phyloP scores from a whole-genome alignment of 2,113 vertebrate genomes.

The Anthoscopus minutus region DNA sequence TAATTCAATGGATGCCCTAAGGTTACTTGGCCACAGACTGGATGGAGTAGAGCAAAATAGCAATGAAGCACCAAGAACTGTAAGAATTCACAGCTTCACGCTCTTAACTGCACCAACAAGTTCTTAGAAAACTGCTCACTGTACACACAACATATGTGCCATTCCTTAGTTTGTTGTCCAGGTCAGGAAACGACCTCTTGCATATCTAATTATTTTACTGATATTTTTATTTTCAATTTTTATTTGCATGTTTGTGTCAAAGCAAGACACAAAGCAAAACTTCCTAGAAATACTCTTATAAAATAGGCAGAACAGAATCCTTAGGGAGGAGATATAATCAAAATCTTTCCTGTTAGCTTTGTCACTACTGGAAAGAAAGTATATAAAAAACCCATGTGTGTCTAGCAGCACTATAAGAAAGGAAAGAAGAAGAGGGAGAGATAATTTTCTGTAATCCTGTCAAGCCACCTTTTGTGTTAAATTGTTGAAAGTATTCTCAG shows the following conservation, averaged over 20 bases:
- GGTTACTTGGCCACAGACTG: background rate
- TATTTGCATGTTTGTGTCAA: background rate
- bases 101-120: background rate
- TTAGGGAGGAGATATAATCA: background rate
- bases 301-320: background rate
- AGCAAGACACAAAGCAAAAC: background rate
- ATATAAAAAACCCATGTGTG: rapidly evolving
- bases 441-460: background rate
- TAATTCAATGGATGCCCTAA: background rate
- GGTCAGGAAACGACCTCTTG: background rate
- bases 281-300: background rate
- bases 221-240: background rate
- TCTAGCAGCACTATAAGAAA: background rate
- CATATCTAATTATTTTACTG: background rate
- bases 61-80: background rate
- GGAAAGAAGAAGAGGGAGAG: background rate
- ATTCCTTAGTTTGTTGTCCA: background rate
- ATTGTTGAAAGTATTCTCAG: background rate
- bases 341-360: background rate
- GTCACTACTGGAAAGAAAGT: background rate
- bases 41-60: background rate
- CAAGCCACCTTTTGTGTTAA: background rate
- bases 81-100: background rate
- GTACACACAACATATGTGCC: rapidly evolving
- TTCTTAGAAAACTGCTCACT: background rate